Evolutionary conservation across 2,113 vertebrate species (phyloP).

Genomic region (Festucalex cinctus): DNA sequence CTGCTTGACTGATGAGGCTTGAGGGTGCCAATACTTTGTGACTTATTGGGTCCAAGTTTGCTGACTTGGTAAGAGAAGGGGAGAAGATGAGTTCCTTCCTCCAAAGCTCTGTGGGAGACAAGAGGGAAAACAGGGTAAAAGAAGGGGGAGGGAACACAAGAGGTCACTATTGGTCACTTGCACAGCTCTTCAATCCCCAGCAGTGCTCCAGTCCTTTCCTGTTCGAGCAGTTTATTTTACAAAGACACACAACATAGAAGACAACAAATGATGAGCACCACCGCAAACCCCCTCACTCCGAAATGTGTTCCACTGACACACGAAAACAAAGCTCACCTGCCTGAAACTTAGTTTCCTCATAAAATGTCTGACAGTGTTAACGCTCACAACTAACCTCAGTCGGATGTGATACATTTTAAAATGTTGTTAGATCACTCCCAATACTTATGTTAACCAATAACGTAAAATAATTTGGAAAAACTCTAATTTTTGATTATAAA

Average conservation of each 20-base stretch:
- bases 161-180: slow-evolving; percentile 74
- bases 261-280: neutral
- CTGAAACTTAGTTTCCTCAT: neutral
- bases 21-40: slow-evolving; percentile 22
- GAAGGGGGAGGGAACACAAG: slow-evolving; percentile 41
- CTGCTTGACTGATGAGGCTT: slow-evolving; percentile 9
- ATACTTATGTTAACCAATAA: neutral
- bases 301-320: neutral
- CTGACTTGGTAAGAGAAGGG: slow-evolving; percentile 43
- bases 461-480: slow-evolving; percentile 3
- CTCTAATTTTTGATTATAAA: slow-evolving; percentile 18
- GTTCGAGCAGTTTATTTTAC: slow-evolving; percentile 24
- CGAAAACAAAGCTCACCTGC: neutral
- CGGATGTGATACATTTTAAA: neutral
- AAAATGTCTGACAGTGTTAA: neutral
- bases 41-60: slow-evolving; percentile 22
- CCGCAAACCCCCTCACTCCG: neutral
- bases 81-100: slow-evolving; percentile 54
- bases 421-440: neutral
- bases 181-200: slow-evolving; percentile 52
- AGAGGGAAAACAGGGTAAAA: slow-evolving; percentile 34
- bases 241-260: slow-evolving; percentile 9
- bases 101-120: slow-evolving; percentile 53
- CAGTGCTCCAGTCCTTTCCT: slow-evolving; percentile 34
- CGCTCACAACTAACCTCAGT: neutral